Evolutionary conservation across 2,797 vertebrate genomes (phyloP).

Genomic region (Pogonophryne albipinna): DNA sequence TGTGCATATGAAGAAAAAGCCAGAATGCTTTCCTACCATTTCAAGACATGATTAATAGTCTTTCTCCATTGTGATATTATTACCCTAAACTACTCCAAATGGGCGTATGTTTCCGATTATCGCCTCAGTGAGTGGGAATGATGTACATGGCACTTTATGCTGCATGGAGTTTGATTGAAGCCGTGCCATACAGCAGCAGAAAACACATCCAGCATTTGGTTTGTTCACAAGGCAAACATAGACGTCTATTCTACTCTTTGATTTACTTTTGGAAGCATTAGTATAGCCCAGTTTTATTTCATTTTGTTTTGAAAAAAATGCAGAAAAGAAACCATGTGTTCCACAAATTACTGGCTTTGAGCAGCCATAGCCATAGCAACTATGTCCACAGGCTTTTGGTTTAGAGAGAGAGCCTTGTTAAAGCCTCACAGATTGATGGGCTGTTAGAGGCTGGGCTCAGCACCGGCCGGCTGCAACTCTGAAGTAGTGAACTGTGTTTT

Average conservation of each 20-base stretch:
- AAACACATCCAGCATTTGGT: slow-evolving; percentile 60
- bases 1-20: slow-evolving; percentile 47
- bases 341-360: slow-evolving; percentile 80
- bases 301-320: slow-evolving; percentile 57
- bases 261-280: slow-evolving; percentile 56
- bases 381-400: slow-evolving; percentile 82
- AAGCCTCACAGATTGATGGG: slow-evolving; percentile 82
- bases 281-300: slow-evolving; percentile 53
- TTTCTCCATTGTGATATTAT: slow-evolving; percentile 83
- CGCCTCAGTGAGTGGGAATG: slow-evolving; percentile 69
- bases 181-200: slow-evolving; percentile 71
- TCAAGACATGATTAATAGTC: slow-evolving; percentile 74
- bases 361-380: slow-evolving; percentile 81
- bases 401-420: slow-evolving; percentile 80
- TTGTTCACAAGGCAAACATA: slow-evolving; percentile 65
- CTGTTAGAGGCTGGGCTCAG: slow-evolving; percentile 62
- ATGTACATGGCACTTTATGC: slow-evolving; percentile 73
- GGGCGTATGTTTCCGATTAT: slow-evolving; percentile 82
- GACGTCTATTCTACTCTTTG: slow-evolving; percentile 45
- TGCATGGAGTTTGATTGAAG: slow-evolving; percentile 70
- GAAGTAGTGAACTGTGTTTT: slow-evolving; percentile 65
- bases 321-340: slow-evolving; percentile 70
- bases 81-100: slow-evolving; percentile 82
- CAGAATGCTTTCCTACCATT: slow-evolving; percentile 54
- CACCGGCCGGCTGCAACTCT: slow-evolving; percentile 41